Evolutionary conservation across 2,888 invertebrate genomes (phyloP), one percentile per base, ranked within the genome.

Genomic region (Diaperis boleti): DNA sequence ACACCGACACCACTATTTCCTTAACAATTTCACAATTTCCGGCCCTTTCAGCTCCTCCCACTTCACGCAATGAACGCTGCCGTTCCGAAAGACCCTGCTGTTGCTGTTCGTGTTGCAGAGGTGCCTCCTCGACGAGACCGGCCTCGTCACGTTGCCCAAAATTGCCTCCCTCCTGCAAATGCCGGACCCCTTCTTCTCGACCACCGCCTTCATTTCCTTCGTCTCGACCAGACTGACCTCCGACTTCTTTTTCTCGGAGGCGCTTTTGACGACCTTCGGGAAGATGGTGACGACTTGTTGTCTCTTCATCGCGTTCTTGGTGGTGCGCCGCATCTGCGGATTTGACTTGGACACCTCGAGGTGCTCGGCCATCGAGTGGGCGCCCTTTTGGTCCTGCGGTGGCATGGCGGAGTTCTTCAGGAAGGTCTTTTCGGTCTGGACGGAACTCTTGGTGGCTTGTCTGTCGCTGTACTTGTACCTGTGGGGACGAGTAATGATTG

Each of bases 291-390:
- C 4, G 3, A 22, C 37, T 37, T 52, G 52, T 37, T 52, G 37
- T 14, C 37, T 45, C n/a, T 57, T 57, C 45, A 57, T 57, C 2
- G 57, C 57, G 11, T 35, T 57, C 37, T 57, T 57, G 11, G 57
- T 57, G 3, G 57, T 57, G 1, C 57, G 33, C 10, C 45, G n/a
- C 45, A 45, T 57, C 3, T 54, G 41, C 3, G 15, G 8, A 15
- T 37, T 37, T 6, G 45, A 11, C 14, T 29, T 26, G 8, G n/a
- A 13, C 1, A 33, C 1, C n/a, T 45, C 20, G 3, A n/a, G 8
- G 11, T 1, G 20, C 6, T 5, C 26, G 26, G 26, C 26, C 26
- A 26, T 33, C 10, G 33, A 11, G 5, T 33, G 33, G 2, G 33
- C 5, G 1, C 6, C 33, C 11, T 33, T 33, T n/a, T 10, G 10